A percentile compares a stretch with the other conserved stretches of the same genome.
These are phyloP conservation scores for Pachyrhynchus sulphureomaculatus DNA, from an alignment of 1,140 invertebrate genomes.

Conservation along the genomic window DNA sequence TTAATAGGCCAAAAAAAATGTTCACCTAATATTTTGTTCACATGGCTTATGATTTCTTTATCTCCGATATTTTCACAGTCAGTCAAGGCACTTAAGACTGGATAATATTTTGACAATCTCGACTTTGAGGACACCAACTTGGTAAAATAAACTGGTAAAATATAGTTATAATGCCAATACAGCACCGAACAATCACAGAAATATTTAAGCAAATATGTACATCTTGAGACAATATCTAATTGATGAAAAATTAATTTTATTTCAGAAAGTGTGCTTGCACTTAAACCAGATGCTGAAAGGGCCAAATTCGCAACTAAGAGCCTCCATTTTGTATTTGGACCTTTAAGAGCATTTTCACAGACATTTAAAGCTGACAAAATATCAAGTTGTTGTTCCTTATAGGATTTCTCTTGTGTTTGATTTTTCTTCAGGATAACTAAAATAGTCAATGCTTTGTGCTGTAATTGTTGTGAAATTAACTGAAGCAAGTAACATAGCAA, in stretches of 20 bases:
- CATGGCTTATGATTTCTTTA: slow-evolving; percentile 31
- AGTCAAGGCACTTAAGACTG: slow-evolving; percentile 65
- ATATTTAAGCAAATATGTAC: slow-evolving; percentile 59
- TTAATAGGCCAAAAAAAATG: slow-evolving; percentile 74
- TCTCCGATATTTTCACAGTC: slow-evolving; percentile 56
- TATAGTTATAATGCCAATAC: slow-evolving; percentile 75
- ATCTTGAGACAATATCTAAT: slow-evolving; percentile 63
- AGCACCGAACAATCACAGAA: slow-evolving; percentile 75
- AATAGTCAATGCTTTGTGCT: slow-evolving; percentile 64
- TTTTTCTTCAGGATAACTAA: slow-evolving; percentile 59
- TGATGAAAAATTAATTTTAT: slow-evolving; percentile 61
- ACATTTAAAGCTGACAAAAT: slow-evolving; percentile 71
- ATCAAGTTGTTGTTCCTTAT: slow-evolving; percentile 64
- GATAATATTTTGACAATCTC: slow-evolving; percentile 62
- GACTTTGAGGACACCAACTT: slow-evolving; percentile 65
- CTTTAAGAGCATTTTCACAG: slow-evolving; percentile 68
- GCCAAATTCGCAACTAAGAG: slow-evolving; percentile 67
- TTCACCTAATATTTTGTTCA: slow-evolving; percentile 50
- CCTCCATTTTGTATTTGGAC: slow-evolving; percentile 66
- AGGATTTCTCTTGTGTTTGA: slow-evolving; percentile 60
- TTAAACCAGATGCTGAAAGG: slow-evolving; percentile 62
- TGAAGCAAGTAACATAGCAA: slow-evolving; percentile 61
- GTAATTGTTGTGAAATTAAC: slow-evolving; percentile 70
- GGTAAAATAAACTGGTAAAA: slow-evolving; percentile 76
- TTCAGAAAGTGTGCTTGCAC: slow-evolving; percentile 57